Conservation (phyloP, 2,113 vertebrate species). For the Trogon surrucura region DNA sequence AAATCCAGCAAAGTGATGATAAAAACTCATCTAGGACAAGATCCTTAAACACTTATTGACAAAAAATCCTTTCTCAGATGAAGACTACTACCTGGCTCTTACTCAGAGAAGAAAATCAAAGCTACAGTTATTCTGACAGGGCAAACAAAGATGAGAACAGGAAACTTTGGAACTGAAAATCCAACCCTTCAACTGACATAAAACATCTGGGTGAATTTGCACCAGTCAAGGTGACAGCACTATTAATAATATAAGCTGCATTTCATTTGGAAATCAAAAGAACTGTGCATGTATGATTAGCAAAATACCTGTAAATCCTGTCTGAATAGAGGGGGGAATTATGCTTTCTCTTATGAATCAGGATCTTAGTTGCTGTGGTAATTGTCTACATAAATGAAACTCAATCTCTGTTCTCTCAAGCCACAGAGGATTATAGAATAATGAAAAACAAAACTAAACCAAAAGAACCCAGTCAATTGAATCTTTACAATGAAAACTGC, state of each 20-base stretch:
- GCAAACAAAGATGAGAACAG: not conserved
- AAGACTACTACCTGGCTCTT: not conserved
- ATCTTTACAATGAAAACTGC: not conserved
- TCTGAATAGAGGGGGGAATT: not conserved
- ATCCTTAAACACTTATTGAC: not conserved
- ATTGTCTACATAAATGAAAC: slow-evolving; percentile 18
- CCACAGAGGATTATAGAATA: slow-evolving; percentile 21
- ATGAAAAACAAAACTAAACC: not conserved
- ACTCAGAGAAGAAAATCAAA: not conserved
- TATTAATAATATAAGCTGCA: not conserved
- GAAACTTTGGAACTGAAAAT: not conserved
- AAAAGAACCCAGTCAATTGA: not conserved
- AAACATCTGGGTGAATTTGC: not conserved
- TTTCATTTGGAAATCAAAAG: not conserved
- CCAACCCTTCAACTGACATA: not conserved
- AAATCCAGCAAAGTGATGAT: rapidly evolving
- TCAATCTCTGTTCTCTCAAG: not conserved
- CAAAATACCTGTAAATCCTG: slow-evolving; percentile 44
- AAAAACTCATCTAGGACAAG: not conserved
- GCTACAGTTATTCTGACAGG: not conserved
- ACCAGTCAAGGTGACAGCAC: not conserved
- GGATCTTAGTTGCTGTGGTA: slow-evolving; percentile 29
- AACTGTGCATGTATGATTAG: not conserved
- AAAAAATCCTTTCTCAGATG: not conserved
- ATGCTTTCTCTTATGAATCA: slow-evolving; percentile 24